Evolutionary conservation across 2,113 vertebrate species (phyloP).

Genomic region (Nerophis lumbriciformis): DNA sequence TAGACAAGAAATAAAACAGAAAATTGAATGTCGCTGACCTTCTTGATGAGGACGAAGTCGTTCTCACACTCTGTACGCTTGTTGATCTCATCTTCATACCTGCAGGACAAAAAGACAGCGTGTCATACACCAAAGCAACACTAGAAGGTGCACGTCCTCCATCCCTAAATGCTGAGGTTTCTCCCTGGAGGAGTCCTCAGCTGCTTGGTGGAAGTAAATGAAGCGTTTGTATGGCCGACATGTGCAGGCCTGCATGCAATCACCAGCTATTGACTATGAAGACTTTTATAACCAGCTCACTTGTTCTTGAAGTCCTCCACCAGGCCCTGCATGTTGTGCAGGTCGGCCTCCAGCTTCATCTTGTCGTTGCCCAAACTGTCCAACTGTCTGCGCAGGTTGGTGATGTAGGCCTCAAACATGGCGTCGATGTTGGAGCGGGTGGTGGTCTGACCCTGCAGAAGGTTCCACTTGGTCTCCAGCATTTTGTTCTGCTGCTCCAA

Average conservation of each 20-base stretch:
- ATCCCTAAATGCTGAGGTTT: constrained; percentile 20
- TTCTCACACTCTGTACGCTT: constrained; percentile 78
- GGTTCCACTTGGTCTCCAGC: constrained; percentile 93
- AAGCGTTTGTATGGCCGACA: neutral
- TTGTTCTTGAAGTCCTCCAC: constrained; percentile 96
- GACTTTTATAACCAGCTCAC: constrained; percentile 64
- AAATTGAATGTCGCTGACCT: constrained; percentile 55
- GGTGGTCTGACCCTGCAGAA: constrained; percentile 86
- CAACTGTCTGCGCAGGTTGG: constrained; percentile 82
- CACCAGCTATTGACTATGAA: too few relatives aligned
- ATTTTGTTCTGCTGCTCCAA: constrained; percentile 98
- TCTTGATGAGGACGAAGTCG: constrained; percentile 80
- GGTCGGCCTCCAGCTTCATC: constrained; percentile 85
- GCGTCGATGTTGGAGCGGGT: constrained; percentile 78
- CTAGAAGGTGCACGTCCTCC: constrained; percentile 56
- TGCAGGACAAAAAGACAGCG: constrained; percentile 24
- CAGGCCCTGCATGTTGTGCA: constrained; percentile 86
- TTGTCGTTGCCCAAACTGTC: constrained; percentile 81
- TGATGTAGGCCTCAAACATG: constrained; percentile 83
- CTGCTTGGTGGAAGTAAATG: constrained; percentile 8
- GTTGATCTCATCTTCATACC: constrained; percentile 82
- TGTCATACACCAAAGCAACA: constrained; percentile 29
- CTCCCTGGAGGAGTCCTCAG: neutral
- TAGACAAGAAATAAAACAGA: too few relatives aligned
- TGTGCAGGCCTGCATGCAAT: constrained; percentile 3